These are phyloP conservation scores for Actenoides hombroni DNA, from an alignment of 2,113 vertebrate species.

Conservation along the genomic window DNA sequence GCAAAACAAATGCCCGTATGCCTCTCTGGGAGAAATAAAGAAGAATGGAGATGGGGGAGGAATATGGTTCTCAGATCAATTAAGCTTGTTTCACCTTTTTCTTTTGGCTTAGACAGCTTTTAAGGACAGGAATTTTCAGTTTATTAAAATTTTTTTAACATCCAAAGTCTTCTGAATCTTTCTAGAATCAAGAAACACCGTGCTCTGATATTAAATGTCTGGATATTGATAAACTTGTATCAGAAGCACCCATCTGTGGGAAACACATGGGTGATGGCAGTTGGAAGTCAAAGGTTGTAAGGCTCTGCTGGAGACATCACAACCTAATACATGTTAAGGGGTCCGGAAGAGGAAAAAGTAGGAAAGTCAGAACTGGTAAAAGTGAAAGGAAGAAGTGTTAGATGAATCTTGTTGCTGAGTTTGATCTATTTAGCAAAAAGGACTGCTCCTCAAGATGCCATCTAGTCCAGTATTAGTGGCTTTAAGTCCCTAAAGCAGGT, in stretches of 20 bases:
- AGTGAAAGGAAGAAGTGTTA: neutral
- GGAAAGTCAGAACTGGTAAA: neutral
- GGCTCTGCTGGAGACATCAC: neutral
- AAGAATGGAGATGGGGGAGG: neutral
- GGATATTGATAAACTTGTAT: neutral
- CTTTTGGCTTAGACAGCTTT: neutral
- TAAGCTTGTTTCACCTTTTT: neutral
- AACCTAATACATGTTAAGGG: neutral
- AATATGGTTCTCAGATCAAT: neutral
- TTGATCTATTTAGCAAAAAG: neutral
- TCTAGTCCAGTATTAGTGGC: neutral
- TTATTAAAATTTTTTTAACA: neutral
- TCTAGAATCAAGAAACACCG: neutral
- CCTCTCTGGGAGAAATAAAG: neutral
- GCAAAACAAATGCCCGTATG: slow-evolving; percentile 41
- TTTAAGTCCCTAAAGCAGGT: neutral
- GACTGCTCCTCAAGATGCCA: neutral
- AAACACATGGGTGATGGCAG: neutral
- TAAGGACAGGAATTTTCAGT: neutral
- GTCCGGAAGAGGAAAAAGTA: neutral
- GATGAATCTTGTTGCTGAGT: neutral
- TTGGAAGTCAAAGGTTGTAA: neutral
- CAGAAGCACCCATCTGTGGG: neutral
- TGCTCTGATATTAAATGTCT: neutral
- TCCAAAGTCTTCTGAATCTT: neutral